A percentile compares a stretch with the other conserved stretches of the same genome.
These are phyloP conservation scores for Pygathrix nemaeus DNA, from an alignment of 2,113 vertebrate genomes.

Conservation along the genomic window DNA sequence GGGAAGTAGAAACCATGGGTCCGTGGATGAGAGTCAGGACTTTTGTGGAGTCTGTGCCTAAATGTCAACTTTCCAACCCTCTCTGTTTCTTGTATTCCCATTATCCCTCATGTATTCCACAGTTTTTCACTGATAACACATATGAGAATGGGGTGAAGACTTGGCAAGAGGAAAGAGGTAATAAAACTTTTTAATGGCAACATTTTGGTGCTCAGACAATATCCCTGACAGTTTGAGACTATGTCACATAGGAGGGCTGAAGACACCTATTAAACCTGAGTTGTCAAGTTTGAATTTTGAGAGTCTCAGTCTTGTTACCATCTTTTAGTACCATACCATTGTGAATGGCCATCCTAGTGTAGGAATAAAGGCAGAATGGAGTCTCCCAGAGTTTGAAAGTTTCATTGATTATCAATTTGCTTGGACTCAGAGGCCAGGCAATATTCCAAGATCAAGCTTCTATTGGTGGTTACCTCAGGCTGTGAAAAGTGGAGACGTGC, in stretches of 20 bases:
- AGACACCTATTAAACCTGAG: not conserved
- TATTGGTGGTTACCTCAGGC: not conserved
- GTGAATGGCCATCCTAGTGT: not conserved
- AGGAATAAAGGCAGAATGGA: not conserved
- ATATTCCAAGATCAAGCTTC: not conserved
- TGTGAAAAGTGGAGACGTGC: not conserved
- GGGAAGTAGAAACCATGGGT: not conserved
- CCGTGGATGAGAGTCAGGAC: no score
- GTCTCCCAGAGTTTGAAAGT: not conserved
- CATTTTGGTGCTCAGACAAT: not conserved
- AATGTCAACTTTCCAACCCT: not conserved
- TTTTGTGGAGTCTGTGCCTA: not conserved
- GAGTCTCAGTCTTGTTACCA: not conserved
- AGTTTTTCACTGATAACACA: not conserved
- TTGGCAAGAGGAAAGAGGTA: not conserved
- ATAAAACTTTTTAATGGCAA: not conserved
- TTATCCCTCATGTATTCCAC: not conserved
- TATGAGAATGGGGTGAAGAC: not conserved
- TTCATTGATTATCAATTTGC: not conserved
- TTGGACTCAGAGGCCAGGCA: not conserved
- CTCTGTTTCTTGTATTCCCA: not conserved
- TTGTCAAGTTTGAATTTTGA: constrained; percentile 2
- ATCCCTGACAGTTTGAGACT: not conserved
- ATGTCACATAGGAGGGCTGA: not conserved
- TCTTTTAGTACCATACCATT: not conserved